Conservation (phyloP, 2,888 invertebrate species). For the Agrypnus murinus region DNA sequence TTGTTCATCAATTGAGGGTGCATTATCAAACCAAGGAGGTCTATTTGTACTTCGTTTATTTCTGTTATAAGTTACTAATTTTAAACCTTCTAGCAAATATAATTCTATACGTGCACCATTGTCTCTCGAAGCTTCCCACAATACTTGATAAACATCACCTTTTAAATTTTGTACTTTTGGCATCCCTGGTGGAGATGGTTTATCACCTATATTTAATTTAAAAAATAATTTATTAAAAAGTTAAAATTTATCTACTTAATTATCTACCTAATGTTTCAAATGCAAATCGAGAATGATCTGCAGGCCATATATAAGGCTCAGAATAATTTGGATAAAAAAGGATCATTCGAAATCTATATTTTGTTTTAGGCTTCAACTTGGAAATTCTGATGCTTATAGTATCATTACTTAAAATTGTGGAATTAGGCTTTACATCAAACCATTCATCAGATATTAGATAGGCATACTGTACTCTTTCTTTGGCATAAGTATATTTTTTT, state of each 20-base stretch:
- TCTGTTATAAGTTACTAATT: conserved; percentile 64
- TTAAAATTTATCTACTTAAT: conserved; percentile 58
- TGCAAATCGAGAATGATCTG: conserved; percentile 79
- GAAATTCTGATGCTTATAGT: conserved; percentile 65
- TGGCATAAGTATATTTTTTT: conserved; percentile 76
- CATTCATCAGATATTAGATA: conserved; percentile 71
- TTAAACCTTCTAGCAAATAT: conserved; percentile 84
- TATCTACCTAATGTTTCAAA: conserved; percentile 88
- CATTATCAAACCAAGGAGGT: conserved; percentile 66
- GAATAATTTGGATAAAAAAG: conserved; percentile 77
- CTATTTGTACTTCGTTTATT: conserved; percentile 66
- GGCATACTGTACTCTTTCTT: conserved; percentile 72
- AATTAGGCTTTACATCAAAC: conserved; percentile 58
- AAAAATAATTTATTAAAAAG: neutral
- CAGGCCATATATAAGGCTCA: conserved; percentile 82
- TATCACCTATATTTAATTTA: conserved; percentile 75
- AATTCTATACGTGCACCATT: conserved; percentile 84
- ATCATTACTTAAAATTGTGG: conserved; percentile 58
- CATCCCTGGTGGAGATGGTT: conserved; percentile 85
- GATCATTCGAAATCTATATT: conserved; percentile 84
- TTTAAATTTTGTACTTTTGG: conserved; percentile 84
- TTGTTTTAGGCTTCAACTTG: conserved; percentile 81
- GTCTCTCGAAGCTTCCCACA: conserved; percentile 86
- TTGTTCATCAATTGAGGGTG: conserved; percentile 76
- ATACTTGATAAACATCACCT: conserved; percentile 83